Conservation (phyloP, 2,113 vertebrate genomes). For the Hydrochoerus hydrochaeris region DNA sequence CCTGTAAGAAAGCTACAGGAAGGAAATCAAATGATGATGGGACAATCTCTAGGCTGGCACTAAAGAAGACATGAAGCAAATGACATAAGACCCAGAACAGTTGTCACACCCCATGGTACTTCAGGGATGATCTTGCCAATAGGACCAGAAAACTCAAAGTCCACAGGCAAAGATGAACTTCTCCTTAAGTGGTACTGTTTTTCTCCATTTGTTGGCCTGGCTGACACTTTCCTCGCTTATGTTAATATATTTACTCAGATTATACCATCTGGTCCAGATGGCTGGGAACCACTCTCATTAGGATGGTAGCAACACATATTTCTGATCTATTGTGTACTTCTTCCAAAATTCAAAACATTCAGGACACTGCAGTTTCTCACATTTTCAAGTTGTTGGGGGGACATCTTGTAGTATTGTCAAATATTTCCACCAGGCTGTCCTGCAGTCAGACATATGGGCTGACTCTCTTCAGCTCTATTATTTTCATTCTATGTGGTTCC, state of each 20-base stretch:
- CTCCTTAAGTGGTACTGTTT: background rate
- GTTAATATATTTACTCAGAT: background rate
- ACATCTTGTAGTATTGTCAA: background rate
- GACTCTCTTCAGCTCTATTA: background rate
- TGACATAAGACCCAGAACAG: background rate
- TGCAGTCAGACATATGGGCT: background rate
- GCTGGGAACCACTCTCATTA: background rate
- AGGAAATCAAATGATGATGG: background rate
- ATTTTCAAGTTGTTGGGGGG: background rate
- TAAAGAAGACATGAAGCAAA: background rate
- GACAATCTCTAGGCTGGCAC: background rate
- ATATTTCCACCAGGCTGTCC: background rate
- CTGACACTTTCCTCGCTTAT: background rate
- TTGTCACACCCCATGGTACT: background rate
- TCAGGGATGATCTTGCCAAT: background rate
- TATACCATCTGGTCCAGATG: background rate
- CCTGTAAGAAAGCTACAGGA: background rate
- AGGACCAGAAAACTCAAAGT: background rate
- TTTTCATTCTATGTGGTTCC: background rate
- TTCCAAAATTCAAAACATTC: slow-evolving; percentile 9
- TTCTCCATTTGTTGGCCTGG: background rate
- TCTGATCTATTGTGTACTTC: background rate
- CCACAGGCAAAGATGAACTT: background rate
- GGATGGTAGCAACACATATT: background rate
- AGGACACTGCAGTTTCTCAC: background rate